Conservation (phyloP, 2,113 vertebrate genomes). For the Mustela lutreola region DNA sequence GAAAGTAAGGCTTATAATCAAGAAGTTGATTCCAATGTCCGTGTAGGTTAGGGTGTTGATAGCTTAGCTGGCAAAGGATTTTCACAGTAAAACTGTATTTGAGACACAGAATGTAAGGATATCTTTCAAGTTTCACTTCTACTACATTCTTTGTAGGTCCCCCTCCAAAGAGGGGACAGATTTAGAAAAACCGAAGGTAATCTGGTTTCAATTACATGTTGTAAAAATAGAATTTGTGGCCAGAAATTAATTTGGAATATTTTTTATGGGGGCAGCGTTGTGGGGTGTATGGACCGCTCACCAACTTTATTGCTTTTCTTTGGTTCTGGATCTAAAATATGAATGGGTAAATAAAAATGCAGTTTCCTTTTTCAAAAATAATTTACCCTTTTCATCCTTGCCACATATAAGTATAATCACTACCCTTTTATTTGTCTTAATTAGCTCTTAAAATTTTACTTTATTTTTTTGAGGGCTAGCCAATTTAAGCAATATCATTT, state of each 20-base stretch:
- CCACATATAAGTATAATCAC: background rate
- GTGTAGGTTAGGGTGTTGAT: background rate
- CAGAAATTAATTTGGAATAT: slow-evolving; percentile 87
- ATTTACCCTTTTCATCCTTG: slow-evolving; percentile 25
- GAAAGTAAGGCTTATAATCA: background rate
- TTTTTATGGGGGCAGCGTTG: slow-evolving; percentile 77
- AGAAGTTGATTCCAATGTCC: background rate
- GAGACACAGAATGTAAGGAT: background rate
- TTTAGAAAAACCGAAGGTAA: slow-evolving; percentile 63
- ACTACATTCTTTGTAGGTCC: slow-evolving; percentile 38
- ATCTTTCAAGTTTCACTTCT: slow-evolving; percentile 70
- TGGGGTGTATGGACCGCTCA: slow-evolving; percentile 35
- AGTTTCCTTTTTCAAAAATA: slow-evolving; percentile 52
- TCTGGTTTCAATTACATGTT: slow-evolving; percentile 86
- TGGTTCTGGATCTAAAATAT: slow-evolving; percentile 73
- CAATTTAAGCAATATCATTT: background rate
- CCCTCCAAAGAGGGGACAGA: background rate
- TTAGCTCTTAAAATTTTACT: slow-evolving; percentile 35
- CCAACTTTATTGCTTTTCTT: slow-evolving; percentile 82
- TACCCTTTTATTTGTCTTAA: slow-evolving; percentile 64
- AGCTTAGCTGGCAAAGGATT: background rate
- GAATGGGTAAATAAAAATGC: slow-evolving; percentile 70
- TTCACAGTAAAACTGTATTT: slow-evolving; percentile 55
- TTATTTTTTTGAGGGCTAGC: slow-evolving; percentile 35
- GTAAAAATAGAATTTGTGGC: slow-evolving; percentile 83